Percentiles rank a stretch among this genome's conserved stretches.
These are phyloP conservation scores for Lasioglossum pauxillum DNA, from an alignment of 2,888 invertebrate genomes.

Conservation along the genomic window DNA sequence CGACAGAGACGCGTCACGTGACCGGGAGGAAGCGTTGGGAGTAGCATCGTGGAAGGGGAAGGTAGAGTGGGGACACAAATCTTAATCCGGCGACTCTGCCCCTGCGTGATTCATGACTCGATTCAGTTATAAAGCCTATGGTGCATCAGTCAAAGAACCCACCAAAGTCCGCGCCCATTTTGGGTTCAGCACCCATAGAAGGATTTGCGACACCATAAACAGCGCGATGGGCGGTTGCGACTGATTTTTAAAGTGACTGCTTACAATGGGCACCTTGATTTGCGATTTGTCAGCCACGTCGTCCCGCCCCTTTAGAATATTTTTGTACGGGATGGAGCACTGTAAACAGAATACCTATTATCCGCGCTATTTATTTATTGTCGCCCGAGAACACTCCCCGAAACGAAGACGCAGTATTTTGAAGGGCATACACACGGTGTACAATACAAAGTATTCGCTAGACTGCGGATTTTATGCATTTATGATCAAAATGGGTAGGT, in stretches of 20 bases:
- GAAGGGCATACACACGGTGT: background rate
- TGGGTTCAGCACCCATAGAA: background rate
- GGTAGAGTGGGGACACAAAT: too few species aligned
- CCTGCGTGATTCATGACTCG: background rate
- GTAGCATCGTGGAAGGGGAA: too few species aligned
- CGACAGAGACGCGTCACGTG: too few species aligned
- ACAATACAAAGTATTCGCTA: background rate
- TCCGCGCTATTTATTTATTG: background rate
- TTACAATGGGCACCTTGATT: conserved; percentile 1
- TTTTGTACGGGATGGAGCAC: background rate
- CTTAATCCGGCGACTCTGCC: too few species aligned
- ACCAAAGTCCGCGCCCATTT: background rate
- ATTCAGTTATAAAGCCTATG: background rate
- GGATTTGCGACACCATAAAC: background rate
- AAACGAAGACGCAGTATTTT: background rate
- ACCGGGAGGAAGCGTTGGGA: too few species aligned
- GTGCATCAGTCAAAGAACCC: background rate
- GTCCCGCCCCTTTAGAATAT: background rate
- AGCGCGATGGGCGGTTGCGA: background rate
- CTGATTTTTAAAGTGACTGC: background rate
- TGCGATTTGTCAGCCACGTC: background rate
- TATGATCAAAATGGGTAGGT: too few species aligned
- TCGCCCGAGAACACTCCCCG: background rate
- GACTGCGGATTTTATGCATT: too few species aligned
- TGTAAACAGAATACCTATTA: conserved; percentile 1